Evolutionary conservation across 2,113 vertebrate genomes (phyloP).

Genomic region (Buteo buteo): DNA sequence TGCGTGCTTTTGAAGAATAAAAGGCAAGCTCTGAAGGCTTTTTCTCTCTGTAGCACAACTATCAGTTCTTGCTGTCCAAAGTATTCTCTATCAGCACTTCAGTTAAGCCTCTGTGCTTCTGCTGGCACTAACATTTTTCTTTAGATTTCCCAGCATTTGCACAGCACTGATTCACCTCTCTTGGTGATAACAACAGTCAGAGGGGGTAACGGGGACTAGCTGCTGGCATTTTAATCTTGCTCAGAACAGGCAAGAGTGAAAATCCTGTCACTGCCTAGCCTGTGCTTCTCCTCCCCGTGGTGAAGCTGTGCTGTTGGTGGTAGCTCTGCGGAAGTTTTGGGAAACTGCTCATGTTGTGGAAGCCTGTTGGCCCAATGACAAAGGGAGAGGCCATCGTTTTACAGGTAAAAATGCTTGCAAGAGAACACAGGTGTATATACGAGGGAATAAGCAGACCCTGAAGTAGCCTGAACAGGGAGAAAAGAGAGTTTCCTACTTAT

Average conservation of each 20-base stretch:
- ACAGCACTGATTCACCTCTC: slow-evolving; percentile 45
- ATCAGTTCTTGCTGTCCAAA: slow-evolving; percentile 49
- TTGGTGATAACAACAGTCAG: slow-evolving; percentile 40
- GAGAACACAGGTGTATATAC: slow-evolving; percentile 20
- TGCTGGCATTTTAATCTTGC: slow-evolving; percentile 53
- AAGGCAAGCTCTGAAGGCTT: slow-evolving; percentile 22
- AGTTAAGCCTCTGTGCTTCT: slow-evolving; percentile 57
- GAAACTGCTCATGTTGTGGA: background rate
- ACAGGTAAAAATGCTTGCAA: slow-evolving; percentile 61
- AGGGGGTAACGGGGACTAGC: slow-evolving; percentile 19
- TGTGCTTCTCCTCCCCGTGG: background rate
- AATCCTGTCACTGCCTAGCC: background rate
- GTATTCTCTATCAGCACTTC: slow-evolving; percentile 65
- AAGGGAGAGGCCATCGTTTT: slow-evolving; percentile 59
- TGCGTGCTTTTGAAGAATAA: slow-evolving; percentile 48
- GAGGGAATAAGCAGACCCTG: slow-evolving; percentile 34
- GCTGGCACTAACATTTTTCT: slow-evolving; percentile 44
- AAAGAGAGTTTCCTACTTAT: background rate
- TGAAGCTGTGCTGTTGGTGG: background rate
- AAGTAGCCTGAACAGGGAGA: background rate
- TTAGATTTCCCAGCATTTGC: slow-evolving; percentile 42
- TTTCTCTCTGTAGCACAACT: slow-evolving; percentile 43
- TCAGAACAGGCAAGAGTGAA: background rate
- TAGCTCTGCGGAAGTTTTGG: background rate
- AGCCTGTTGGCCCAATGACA: slow-evolving; percentile 52